Evolutionary conservation across 2,797 vertebrate species (phyloP).

Genomic region (Labeo calbasu): DNA sequence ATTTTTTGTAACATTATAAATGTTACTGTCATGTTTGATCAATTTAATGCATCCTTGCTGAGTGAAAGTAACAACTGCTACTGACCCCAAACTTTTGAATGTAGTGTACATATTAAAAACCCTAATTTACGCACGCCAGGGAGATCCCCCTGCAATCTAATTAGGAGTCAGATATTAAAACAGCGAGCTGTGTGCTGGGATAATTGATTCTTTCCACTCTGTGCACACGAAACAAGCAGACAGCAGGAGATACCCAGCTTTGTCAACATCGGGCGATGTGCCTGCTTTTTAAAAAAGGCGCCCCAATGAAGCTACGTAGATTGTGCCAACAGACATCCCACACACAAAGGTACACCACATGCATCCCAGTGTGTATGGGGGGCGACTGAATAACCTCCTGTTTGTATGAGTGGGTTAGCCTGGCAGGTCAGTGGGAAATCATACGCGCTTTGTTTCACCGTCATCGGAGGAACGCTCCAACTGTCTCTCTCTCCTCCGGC

Average conservation of each 20-base stretch:
- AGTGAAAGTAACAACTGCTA: background rate
- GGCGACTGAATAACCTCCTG: slow-evolving; percentile 8
- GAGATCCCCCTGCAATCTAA: slow-evolving; percentile 68
- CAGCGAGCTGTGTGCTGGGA: slow-evolving; percentile 72
- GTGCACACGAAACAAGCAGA: slow-evolving; percentile 78
- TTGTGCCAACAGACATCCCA: slow-evolving; percentile 72
- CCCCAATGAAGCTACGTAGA: slow-evolving; percentile 69
- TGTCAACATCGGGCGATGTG: slow-evolving; percentile 79
- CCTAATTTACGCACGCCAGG: slow-evolving; percentile 31
- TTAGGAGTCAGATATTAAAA: slow-evolving; percentile 81
- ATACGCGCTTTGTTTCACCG: background rate
- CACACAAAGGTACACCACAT: slow-evolving; percentile 69
- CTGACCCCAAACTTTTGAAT: background rate
- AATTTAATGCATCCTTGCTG: background rate
- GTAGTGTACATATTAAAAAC: background rate
- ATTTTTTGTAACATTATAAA: background rate
- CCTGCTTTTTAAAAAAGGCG: slow-evolving; percentile 70
- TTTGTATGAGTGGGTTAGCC: slow-evolving; percentile 21
- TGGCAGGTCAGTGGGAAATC: slow-evolving; percentile 19
- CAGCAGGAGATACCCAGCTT: slow-evolving; percentile 80
- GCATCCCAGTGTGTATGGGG: slow-evolving; percentile 19
- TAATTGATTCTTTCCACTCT: slow-evolving; percentile 81
- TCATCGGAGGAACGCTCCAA: background rate
- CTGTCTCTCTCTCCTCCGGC: slow-evolving; percentile 1
- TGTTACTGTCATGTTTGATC: background rate